Evolutionary conservation across 35 echinoderm and acorn worm genomes (phyloP).

Genomic region (Lytechinus variegatus): DNA sequence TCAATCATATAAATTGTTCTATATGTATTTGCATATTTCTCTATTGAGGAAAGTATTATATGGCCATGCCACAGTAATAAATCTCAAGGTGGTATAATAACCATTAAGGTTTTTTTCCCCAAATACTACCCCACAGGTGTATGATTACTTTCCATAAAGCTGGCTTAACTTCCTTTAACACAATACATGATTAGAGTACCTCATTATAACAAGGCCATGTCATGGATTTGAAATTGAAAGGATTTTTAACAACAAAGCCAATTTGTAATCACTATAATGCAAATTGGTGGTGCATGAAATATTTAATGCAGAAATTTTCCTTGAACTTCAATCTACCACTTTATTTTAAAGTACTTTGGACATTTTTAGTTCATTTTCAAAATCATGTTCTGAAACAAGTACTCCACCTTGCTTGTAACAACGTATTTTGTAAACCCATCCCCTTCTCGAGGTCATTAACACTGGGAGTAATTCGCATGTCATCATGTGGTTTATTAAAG

Average conservation of each 20-base stretch:
- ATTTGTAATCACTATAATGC: neutral
- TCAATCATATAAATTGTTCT: neutral
- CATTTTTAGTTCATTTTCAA: neutral
- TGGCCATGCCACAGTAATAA: neutral
- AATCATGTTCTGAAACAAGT: neutral
- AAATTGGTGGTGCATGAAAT: neutral
- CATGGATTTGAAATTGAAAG: neutral
- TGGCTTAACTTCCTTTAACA: neutral
- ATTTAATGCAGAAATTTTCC: neutral
- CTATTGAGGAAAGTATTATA: neutral
- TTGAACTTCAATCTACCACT: neutral
- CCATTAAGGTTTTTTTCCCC: neutral
- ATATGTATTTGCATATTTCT: neutral
- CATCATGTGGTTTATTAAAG: neutral
- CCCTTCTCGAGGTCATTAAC: neutral
- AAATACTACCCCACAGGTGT: neutral
- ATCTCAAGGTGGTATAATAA: neutral
- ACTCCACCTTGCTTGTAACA: neutral
- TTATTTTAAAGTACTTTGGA: neutral
- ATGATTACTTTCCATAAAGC: neutral
- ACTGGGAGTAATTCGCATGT: constrained; percentile 2
- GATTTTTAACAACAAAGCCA: neutral
- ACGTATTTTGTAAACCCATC: neutral
- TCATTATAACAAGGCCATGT: neutral
- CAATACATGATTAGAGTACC: neutral